A percentile compares a stretch with the other conserved stretches of the same genome.
Evolutionary conservation across 2,113 vertebrate species (phyloP).

Genomic region (Halichoerus grypus): DNA sequence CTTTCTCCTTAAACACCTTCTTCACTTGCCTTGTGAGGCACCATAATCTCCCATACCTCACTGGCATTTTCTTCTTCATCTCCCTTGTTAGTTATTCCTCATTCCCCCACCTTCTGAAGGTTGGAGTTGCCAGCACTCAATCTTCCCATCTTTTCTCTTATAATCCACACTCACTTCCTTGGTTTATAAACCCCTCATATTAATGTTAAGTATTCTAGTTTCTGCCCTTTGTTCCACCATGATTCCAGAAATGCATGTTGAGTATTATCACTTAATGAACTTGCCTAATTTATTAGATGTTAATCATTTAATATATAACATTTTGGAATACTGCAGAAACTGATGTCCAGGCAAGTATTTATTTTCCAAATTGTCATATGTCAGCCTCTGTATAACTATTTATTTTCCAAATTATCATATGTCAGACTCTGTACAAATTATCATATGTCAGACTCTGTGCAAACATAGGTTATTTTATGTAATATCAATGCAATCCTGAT

Average conservation of each 20-base stretch:
- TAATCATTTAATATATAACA: not conserved
- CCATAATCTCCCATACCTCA: rapidly evolving
- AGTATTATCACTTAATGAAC: not conserved
- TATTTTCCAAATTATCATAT: not conserved
- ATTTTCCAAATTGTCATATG: not conserved
- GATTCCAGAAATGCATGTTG: not conserved
- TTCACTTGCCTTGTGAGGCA: not conserved
- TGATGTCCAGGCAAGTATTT: not conserved
- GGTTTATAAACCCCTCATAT: not conserved
- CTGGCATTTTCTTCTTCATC: not conserved
- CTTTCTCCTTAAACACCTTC: not conserved
- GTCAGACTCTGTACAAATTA: too few relatives aligned
- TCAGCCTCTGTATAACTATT: not conserved
- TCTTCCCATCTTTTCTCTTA: not conserved
- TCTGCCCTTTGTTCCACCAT: not conserved
- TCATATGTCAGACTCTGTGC: not conserved
- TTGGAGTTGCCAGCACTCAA: not conserved
- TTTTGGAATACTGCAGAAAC: not conserved
- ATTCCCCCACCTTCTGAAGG: not conserved
- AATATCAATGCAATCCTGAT: rapidly evolving
- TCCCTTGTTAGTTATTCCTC: not conserved
- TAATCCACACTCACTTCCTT: not conserved
- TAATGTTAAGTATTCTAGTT: not conserved
- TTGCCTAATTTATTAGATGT: not conserved
- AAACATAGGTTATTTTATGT: not conserved